Evolutionary conservation across 2,113 vertebrate species (phyloP).

Genomic region (Cichladusa arquata): DNA sequence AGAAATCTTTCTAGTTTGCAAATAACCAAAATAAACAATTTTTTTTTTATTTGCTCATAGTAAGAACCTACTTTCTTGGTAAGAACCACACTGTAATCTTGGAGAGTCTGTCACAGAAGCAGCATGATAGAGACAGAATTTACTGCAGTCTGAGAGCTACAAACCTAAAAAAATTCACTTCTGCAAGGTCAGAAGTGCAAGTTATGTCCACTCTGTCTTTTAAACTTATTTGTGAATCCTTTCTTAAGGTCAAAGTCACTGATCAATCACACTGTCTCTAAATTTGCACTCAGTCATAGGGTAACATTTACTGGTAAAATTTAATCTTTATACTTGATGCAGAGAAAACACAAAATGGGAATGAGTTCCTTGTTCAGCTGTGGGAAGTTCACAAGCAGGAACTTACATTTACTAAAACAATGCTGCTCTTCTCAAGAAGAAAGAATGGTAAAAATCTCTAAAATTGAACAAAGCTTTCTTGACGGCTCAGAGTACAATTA

Average conservation of each 20-base stretch:
- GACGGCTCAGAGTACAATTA: not conserved
- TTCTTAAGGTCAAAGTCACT: not conserved
- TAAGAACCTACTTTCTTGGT: not conserved
- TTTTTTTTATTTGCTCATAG: not conserved
- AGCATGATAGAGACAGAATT: not conserved
- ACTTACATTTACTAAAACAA: not conserved
- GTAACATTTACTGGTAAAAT: not conserved
- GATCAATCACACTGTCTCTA: not conserved
- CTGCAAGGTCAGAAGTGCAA: not conserved
- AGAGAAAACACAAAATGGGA: not conserved
- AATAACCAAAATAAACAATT: not conserved
- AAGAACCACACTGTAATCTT: not conserved
- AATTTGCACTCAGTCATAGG: not conserved
- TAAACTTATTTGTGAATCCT: not conserved
- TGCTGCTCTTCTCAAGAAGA: not conserved
- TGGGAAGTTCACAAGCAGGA: not conserved
- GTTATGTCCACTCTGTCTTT: not conserved
- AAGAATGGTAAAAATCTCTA: not conserved
- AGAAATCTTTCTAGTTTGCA: not conserved
- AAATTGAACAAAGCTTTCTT: not conserved
- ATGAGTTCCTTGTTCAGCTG: not conserved
- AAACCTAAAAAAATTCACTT: not conserved
- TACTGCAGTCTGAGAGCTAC: not conserved
- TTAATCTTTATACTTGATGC: not conserved
- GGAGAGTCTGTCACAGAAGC: not conserved